Base-by-base conservation (phyloP, 2,113 vertebrate species). In the Melanerpes formicivorus region DNA sequence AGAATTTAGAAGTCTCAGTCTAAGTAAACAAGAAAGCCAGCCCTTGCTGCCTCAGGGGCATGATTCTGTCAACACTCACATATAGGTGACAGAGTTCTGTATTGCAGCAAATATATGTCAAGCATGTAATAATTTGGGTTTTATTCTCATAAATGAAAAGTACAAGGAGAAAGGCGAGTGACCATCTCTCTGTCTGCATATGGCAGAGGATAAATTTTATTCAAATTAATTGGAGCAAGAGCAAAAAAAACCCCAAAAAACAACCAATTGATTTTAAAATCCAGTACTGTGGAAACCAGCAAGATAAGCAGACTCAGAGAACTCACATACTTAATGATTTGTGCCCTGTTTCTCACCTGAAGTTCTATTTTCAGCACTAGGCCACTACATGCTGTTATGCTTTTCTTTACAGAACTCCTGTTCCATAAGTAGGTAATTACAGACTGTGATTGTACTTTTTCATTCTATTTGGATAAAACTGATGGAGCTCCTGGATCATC, bases 141-240 rank as follows among this genome's bases (percentile, higher is more conserved):
- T 88, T 85, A 60, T 46, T 74, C 52, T 71, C 25, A 27, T 25
- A 83, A 91, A 69, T 84, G 65, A 32, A 25, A 86, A 87, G 23
- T 83, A 65, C 65, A 1, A 14, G 6, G 25, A n/a, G n/a, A 84
- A 9, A 34, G 50, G n/a, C 3, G 50, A 77, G 48, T 74, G 83
- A 85, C 76, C 79, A 23, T 77, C 29, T 85, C 75, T 87, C 17
- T 82, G 30, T n/a, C 60, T 86, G 73, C 70, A 55, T 72, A 58
- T 50, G 62, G 83, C 70, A 88, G 25, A 72, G 10, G 0, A 2
- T 46, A 81, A 90, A 32, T 81, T 84, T 77, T 90, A 54, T n/a
- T 81, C 66, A 80, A 72, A 79, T 86, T 88, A 91, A 84, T 88
- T 90, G 80, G 44, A 70, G n/a, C 16, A 75, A 80, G 46, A 80